Evolutionary conservation across 2,888 invertebrate genomes (phyloP).

Genomic region (Platerodrilus igneus): DNA sequence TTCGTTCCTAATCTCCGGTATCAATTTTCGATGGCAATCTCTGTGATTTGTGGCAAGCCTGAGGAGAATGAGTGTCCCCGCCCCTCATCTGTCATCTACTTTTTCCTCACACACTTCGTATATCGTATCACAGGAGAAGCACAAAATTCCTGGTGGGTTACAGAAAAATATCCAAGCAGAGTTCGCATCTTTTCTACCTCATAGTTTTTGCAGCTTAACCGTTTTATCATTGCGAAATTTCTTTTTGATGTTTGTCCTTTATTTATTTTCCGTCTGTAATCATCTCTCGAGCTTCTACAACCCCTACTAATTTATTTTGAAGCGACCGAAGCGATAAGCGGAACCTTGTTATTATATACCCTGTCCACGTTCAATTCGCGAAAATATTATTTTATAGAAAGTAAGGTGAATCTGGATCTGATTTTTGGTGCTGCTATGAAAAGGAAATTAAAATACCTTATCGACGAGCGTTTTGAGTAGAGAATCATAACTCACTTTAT

Average conservation of each 20-base stretch:
- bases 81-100: conserved; percentile 24
- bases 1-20: conserved; percentile 23
- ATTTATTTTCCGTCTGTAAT: conserved; percentile 27
- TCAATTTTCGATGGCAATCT: conserved; percentile 25
- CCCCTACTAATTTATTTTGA: conserved; percentile 28
- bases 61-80: conserved; percentile 22
- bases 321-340: conserved; percentile 7
- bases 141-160: conserved; percentile 18
- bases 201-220: conserved; percentile 14
- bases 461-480: too few relatives aligned
- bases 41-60: conserved; percentile 22
- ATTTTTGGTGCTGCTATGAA: conserved; percentile 18
- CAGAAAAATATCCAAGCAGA: conserved; percentile 11
- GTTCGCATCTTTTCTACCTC: conserved; percentile 6
- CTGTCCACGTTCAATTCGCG: conserved; percentile 9
- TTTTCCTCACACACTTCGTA: conserved; percentile 20
- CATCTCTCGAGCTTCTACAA: conserved; percentile 25
- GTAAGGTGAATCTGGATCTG: conserved; percentile 12
- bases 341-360: conserved; percentile 8
- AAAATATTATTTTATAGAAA: conserved; percentile 16
- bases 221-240: conserved; percentile 25
- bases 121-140: conserved; percentile 14
- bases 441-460: conserved; percentile 23
- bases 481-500: too few relatives aligned
- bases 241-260: conserved; percentile 28